These are phyloP conservation scores for Epirrhoe alternata DNA, from an alignment of 2,888 invertebrate genomes.

Conservation along the genomic window DNA sequence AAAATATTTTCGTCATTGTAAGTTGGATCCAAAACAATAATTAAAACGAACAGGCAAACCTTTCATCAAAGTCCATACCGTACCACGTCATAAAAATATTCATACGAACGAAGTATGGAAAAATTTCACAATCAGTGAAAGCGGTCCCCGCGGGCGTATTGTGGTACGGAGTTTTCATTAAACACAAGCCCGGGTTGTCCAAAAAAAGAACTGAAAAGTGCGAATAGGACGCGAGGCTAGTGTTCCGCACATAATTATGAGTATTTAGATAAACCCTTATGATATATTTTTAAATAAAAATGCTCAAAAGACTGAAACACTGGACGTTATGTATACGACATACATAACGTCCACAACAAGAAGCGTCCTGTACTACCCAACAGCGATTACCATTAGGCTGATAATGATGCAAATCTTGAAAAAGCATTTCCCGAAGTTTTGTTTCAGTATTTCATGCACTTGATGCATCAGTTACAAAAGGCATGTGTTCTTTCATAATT, in stretches of 20 bases:
- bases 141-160: conserved; percentile 77
- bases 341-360: no score
- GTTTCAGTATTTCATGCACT: no score
- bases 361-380: no score
- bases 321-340: no score
- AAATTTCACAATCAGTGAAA: conserved; percentile 78
- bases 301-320: no score
- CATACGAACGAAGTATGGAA: conserved; percentile 68
- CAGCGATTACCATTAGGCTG: no score
- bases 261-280: background rate
- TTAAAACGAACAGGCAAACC: conserved; percentile 34
- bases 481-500: background rate
- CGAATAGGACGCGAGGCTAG: background rate
- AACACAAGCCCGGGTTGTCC: conserved; percentile 73
- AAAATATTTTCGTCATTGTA: conserved; percentile 7
- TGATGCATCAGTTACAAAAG: no score
- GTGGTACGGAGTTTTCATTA: conserved; percentile 82
- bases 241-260: conserved; percentile 7
- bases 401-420: no score
- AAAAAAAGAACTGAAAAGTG: conserved; percentile 52
- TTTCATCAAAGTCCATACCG: conserved; percentile 42
- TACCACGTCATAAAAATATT: conserved; percentile 65
- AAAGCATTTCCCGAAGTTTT: no score
- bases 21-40: conserved; percentile 29
- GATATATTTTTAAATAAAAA: no score